phyloP scores from a whole-genome alignment of 1,140 invertebrate species.

The Aphidius ervi region DNA sequence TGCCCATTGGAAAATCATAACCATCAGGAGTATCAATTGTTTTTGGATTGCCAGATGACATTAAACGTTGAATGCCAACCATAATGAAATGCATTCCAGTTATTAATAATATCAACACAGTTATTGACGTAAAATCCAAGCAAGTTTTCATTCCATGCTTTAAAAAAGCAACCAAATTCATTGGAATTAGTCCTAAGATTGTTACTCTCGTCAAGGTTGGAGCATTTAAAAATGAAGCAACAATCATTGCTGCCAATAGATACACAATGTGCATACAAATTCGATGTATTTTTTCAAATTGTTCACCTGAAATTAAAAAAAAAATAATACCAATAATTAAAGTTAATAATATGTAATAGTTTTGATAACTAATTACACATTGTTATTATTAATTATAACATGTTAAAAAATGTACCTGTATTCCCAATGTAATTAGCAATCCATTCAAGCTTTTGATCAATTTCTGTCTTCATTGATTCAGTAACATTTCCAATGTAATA shows the following conservation, averaged over 20 bases:
- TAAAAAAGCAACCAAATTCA: slow-evolving; percentile 43
- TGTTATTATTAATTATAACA: slow-evolving; percentile 1
- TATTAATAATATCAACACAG: slow-evolving; percentile 43
- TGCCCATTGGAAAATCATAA: slow-evolving; percentile 8
- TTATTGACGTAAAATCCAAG: slow-evolving; percentile 45
- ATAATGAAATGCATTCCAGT: slow-evolving; percentile 45
- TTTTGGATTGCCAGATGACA: slow-evolving; percentile 2
- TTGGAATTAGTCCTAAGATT: slow-evolving; percentile 42
- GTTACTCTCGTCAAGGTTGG: slow-evolving; percentile 40
- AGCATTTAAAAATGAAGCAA: slow-evolving; percentile 45
- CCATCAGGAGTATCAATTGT: slow-evolving; percentile 3
- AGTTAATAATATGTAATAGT: neutral
- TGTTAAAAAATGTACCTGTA: slow-evolving; percentile 43
- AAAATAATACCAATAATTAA: neutral
- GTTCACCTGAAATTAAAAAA: slow-evolving; percentile 36
- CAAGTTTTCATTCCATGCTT: slow-evolving; percentile 43
- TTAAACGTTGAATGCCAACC: slow-evolving; percentile 34
- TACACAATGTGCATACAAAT: slow-evolving; percentile 37
- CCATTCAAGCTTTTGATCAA: slow-evolving; percentile 59
- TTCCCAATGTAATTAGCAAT: slow-evolving; percentile 56
- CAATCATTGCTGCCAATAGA: slow-evolving; percentile 43
- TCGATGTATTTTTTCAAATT: slow-evolving; percentile 39
- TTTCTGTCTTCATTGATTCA: slow-evolving; percentile 48
- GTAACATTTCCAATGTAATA: slow-evolving; percentile 55
- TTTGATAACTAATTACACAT: slow-evolving; percentile 1